These are phyloP conservation scores for Stomorhina lunata DNA, from an alignment of 2,888 invertebrate genomes.

Conservation along the genomic window DNA sequence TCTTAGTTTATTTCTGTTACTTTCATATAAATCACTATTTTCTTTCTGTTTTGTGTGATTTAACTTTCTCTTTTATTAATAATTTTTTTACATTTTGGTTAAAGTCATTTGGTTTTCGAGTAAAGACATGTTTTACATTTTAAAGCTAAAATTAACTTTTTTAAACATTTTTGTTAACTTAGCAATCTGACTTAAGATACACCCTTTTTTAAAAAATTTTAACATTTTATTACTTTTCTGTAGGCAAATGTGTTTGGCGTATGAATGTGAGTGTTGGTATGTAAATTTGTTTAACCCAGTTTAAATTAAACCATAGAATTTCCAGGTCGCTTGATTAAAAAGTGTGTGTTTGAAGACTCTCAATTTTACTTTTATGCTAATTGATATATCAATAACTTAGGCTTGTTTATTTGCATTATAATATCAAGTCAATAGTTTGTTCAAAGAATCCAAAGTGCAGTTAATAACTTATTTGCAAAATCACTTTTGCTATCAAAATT, in stretches of 20 bases:
- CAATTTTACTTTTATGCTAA: not conserved
- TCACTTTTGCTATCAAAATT: too few species aligned
- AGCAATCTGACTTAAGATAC: conserved; percentile 17
- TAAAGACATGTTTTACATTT: conserved; percentile 58
- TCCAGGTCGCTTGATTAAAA: not conserved
- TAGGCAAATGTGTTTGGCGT: not conserved
- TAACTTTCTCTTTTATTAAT: conserved; percentile 56
- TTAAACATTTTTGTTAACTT: conserved; percentile 10
- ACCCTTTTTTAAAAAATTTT: conserved; percentile 35
- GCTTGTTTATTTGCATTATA: not conserved
- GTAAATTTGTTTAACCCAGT: conserved; percentile 53
- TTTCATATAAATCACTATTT: not conserved
- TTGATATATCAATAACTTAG: too few species aligned
- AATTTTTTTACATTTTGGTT: too few species aligned
- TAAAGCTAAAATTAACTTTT: conserved; percentile 28
- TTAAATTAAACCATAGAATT: conserved; percentile 36
- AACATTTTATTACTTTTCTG: not conserved
- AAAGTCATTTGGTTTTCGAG: conserved; percentile 3
- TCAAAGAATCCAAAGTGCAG: too few species aligned
- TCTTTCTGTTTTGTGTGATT: conserved; percentile 2
- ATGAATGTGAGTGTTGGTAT: not conserved
- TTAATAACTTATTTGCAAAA: too few species aligned
- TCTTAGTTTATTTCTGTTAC: conserved; percentile 12
- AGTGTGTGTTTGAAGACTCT: not conserved
- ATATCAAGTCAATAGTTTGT: too few species aligned